Conservation (phyloP, 2,797 vertebrate species). For the Sebastes trivittatus region DNA sequence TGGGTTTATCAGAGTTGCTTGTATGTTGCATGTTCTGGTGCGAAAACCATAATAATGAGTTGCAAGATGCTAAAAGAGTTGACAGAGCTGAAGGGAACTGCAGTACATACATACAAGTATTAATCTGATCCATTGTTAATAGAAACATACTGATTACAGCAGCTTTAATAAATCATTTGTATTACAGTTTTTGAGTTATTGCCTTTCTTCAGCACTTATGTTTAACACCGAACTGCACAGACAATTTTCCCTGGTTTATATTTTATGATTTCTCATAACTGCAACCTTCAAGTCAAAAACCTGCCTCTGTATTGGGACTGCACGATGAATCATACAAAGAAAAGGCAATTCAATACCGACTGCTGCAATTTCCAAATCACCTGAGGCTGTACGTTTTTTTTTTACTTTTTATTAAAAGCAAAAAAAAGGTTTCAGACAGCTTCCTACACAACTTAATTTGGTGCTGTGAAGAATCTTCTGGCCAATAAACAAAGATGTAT, state of each 20-base stretch:
- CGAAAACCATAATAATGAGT: background rate
- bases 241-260: background rate
- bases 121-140: background rate
- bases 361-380: constrained; percentile 28
- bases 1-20: background rate
- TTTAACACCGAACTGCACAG: background rate
- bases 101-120: background rate
- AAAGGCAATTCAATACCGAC: constrained; percentile 30
- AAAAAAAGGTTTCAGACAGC: constrained; percentile 9
- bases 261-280: constrained; percentile 9
- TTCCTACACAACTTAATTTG: constrained; percentile 33
- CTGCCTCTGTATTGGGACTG: constrained; percentile 2
- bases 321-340: constrained; percentile 14
- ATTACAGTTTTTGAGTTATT: background rate
- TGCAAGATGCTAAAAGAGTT: background rate
- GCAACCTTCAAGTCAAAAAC: constrained; percentile 1
- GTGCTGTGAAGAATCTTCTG: constrained; percentile 19
- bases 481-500: constrained; percentile 12
- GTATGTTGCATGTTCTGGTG: background rate
- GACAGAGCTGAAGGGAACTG: background rate
- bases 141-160: background rate
- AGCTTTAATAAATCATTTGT: background rate
- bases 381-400: constrained; percentile 15
- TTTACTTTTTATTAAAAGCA: constrained; percentile 7
- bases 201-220: background rate